These are phyloP conservation scores for Motacilla tschutschensis DNA, from an alignment of 2,113 vertebrate species.

Conservation along the genomic window DNA sequence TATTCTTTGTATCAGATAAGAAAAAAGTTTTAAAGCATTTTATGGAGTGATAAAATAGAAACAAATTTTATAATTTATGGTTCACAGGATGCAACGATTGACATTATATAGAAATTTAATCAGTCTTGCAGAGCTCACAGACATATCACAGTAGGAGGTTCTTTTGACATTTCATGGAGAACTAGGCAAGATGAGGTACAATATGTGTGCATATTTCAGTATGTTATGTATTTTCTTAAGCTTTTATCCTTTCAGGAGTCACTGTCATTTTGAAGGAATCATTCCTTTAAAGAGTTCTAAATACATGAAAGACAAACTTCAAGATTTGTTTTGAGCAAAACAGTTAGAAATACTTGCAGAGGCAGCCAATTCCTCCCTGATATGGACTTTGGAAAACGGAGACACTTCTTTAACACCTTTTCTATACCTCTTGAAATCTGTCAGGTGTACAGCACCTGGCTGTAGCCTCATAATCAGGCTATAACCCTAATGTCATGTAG, in stretches of 20 bases:
- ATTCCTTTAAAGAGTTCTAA: constrained; percentile 16
- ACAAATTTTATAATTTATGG: constrained; percentile 77
- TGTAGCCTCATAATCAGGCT: neutral
- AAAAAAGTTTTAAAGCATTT: constrained; percentile 62
- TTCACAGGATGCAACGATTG: constrained; percentile 71
- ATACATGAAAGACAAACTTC: neutral
- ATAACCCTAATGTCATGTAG: neutral
- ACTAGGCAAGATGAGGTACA: constrained; percentile 66
- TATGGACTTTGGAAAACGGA: neutral
- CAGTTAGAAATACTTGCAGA: neutral
- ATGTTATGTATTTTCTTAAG: constrained; percentile 47
- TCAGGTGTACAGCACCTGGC: neutral
- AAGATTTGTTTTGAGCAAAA: neutral
- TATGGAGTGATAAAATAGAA: constrained; percentile 70
- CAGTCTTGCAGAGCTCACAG: constrained; percentile 71
- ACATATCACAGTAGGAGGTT: constrained; percentile 73
- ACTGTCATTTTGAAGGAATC: constrained; percentile 40
- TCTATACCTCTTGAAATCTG: neutral
- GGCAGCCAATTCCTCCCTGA: neutral
- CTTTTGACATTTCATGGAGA: constrained; percentile 80
- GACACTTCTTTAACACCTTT: neutral
- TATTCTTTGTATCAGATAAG: constrained; percentile 2
- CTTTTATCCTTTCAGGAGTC: constrained; percentile 51
- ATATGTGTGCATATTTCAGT: constrained; percentile 66
- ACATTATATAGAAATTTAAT: constrained; percentile 76